A percentile compares a stretch with the other conserved stretches of the same genome.
phyloP scores from a whole-genome alignment of 1,140 invertebrate species.

The Formica exsecta region DNA sequence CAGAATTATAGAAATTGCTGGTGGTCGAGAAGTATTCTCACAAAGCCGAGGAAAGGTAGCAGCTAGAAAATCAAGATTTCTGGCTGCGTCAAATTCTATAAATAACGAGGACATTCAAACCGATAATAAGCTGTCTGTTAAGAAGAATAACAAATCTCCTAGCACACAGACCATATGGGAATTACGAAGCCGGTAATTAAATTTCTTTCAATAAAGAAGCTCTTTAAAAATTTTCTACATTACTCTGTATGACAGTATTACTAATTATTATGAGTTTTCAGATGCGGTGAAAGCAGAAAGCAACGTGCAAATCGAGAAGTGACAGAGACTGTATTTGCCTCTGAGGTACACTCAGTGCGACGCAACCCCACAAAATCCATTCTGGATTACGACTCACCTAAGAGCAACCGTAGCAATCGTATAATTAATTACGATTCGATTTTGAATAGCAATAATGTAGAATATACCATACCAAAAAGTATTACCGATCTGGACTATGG shows the following conservation, averaged over 20 bases:
- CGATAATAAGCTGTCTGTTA: conserved; percentile 86
- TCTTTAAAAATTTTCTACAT: too few relatives aligned
- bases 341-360: conserved; percentile 88
- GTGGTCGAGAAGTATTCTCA: conserved; percentile 94
- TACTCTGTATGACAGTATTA: too few relatives aligned
- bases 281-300: conserved; percentile 87
- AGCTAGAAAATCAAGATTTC: conserved; percentile 90
- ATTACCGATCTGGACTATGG: conserved; percentile 85
- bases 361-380: conserved; percentile 85
- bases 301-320: conserved; percentile 87
- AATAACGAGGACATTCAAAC: conserved; percentile 84
- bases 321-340: conserved; percentile 89
- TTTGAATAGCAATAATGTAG: conserved; percentile 86
- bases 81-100: conserved; percentile 87
- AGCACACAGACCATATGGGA: conserved; percentile 89
- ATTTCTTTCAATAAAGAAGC: neutral
- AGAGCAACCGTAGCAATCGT: conserved; percentile 81
- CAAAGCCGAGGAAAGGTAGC: conserved; percentile 93
- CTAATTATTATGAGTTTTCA: conserved; percentile 64
- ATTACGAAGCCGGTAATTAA: conserved; percentile 86
- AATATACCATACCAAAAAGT: conserved; percentile 84
- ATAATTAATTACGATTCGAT: conserved; percentile 85
- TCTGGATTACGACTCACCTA: conserved; percentile 85
- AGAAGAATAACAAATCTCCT: conserved; percentile 88
- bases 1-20: conserved; percentile 95